Base-by-base conservation (phyloP, 2,797 vertebrate genomes). In the Sebastes diploproa region DNA sequence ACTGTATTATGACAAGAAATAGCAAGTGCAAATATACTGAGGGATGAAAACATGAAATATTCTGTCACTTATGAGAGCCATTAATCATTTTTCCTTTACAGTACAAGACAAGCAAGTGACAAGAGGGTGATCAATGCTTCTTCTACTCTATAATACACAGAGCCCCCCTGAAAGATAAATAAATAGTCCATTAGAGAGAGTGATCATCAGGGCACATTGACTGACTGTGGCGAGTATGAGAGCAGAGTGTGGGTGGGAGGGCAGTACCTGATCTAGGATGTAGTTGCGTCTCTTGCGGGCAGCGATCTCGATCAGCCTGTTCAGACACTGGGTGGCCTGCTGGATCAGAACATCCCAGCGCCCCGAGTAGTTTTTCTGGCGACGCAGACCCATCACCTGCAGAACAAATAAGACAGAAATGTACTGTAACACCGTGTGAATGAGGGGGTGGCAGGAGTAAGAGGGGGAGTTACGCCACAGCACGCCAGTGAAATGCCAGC, bases 231-330 rank as follows among this genome's bases (percentile, higher is more conserved):
- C 76, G 89, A 90, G 83, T 72, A 87, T 89, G 16, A 78, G 83
- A 75, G 81, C 82, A 77, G 72, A 67, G 64, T 75, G 87, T 75
- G 87, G 80, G 23, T 77, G 76, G 38, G 79, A 67, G 79, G 63
- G 73, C 92, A 92, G 86, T 94, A 99, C 97, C 98, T 98, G 97
- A 91, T 99, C 98, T 73, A 99, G 95, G 88, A 99, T 98, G 93
- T 98, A 99, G 95, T 98, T 99, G 82, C 98, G 97, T 74, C 96
- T 97, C 95, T 98, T 98, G 86, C 97, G 97, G 59, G 98, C 97
- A 0, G 98, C 98, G 0, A 98, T 97, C 95, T 98, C 98, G 72
- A 98, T 98, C 71, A 99, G 96, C 34, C 97, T 83, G 92, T 99
- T 99, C 86, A 99, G 96, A 94, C 98, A 99, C 95, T 97, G 97